phyloP scores from a whole-genome alignment of 2,113 vertebrate genomes.

The Hirundichthys speculiger region DNA sequence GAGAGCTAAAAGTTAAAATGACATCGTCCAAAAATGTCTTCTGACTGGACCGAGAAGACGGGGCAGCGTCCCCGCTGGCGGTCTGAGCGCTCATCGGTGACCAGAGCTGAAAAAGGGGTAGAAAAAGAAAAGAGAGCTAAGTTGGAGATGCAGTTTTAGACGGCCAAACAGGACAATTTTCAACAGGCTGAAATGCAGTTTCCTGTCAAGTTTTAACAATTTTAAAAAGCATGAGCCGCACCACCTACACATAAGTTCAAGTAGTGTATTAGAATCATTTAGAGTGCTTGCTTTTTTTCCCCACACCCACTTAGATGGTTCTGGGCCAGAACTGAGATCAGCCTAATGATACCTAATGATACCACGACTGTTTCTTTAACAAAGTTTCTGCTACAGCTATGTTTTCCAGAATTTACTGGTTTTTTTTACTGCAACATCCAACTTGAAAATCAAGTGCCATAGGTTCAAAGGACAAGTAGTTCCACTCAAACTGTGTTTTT shows the following conservation, averaged over 20 bases:
- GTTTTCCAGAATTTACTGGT: not conserved
- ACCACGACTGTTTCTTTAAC: no score
- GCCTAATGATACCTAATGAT: no score
- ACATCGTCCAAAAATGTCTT: slow-evolving; percentile 67
- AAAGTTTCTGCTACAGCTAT: not conserved
- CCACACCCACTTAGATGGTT: not conserved
- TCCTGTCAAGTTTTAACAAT: no score
- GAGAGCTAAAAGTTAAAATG: slow-evolving; percentile 68
- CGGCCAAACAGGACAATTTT: no score
- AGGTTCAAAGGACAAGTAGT: not conserved
- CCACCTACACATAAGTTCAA: not conserved
- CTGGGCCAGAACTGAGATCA: no score
- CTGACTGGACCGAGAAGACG: slow-evolving; percentile 37
- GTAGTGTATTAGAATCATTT: not conserved
- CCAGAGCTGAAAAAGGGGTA: slow-evolving; percentile 3
- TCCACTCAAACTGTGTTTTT: not conserved
- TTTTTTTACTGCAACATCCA: no score
- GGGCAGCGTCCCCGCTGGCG: slow-evolving; percentile 6
- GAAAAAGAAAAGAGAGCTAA: not conserved
- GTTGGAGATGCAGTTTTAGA: not conserved
- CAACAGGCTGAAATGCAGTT: no score
- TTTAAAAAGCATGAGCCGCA: not conserved
- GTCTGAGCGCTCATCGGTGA: slow-evolving; percentile 61
- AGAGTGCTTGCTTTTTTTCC: not conserved
- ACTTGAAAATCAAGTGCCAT: not conserved